These are phyloP conservation scores for Bacillus rossius DNA, from an alignment of 1,140 invertebrate species.

Conservation along the genomic window DNA sequence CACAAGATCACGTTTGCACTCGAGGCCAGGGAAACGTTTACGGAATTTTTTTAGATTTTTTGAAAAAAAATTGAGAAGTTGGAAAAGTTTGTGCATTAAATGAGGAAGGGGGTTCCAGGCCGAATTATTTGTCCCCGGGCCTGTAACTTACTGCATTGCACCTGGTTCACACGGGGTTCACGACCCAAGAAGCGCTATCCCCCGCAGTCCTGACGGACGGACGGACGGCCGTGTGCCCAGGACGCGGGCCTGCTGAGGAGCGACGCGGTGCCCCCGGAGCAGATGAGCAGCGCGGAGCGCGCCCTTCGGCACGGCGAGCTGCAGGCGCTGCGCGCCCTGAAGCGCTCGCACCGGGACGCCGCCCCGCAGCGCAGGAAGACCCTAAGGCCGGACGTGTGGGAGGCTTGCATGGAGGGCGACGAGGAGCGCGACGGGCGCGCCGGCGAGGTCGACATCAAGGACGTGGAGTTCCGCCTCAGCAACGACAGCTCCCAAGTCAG, in stretches of 20 bases:
- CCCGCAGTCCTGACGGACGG: background rate
- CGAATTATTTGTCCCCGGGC: too few relatives aligned
- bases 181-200: too few relatives aligned
- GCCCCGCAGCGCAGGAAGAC: conserved; percentile 66
- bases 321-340: conserved; percentile 74
- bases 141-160: too few relatives aligned
- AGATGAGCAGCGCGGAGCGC: conserved; percentile 69
- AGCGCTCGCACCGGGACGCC: conserved; percentile 58
- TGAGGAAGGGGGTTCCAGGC: too few relatives aligned
- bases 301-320: conserved; percentile 79
- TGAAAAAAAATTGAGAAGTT: too few relatives aligned
- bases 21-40: too few relatives aligned
- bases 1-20: too few relatives aligned
- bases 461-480: conserved; percentile 84
- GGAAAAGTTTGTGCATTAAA: too few relatives aligned
- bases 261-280: conserved; percentile 42
- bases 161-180: too few relatives aligned
- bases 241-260: conserved; percentile 63
- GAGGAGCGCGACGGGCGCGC: conserved; percentile 48
- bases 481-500: conserved; percentile 63
- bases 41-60: too few relatives aligned
- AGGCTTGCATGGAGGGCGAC: conserved; percentile 48
- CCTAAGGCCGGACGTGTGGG: conserved; percentile 55
- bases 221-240: conserved; percentile 31
- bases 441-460: conserved; percentile 70